These are phyloP conservation scores for Chrysolophus pictus DNA, from an alignment of 2,797 vertebrate species.

Conservation along the genomic window DNA sequence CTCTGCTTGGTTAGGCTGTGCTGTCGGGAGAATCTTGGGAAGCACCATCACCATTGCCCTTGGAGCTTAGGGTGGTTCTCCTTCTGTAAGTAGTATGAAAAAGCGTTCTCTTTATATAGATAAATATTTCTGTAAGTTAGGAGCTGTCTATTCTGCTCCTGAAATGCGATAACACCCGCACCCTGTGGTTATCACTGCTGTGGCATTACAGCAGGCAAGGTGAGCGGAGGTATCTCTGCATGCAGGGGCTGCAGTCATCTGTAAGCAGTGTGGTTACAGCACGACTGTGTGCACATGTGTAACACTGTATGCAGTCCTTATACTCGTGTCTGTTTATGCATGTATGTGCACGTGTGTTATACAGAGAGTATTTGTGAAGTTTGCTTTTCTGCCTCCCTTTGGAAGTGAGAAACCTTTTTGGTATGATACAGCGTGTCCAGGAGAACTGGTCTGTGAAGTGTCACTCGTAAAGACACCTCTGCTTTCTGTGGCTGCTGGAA, in stretches of 20 bases:
- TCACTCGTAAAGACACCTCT: rapidly evolving
- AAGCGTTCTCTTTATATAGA: too few species aligned
- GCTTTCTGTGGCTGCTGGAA: not conserved
- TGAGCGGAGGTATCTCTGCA: not conserved
- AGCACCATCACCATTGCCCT: rapidly evolving
- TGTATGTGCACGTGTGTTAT: rapidly evolving
- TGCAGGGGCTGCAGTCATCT: not conserved
- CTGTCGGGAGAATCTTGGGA: not conserved
- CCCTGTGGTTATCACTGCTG: not conserved
- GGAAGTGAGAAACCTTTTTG: not conserved
- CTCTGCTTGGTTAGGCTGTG: not conserved
- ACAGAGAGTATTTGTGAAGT: rapidly evolving
- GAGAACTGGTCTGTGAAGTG: rapidly evolving
- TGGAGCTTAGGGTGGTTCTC: not conserved
- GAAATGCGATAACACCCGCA: rapidly evolving
- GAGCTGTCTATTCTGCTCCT: not conserved
- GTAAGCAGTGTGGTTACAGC: not conserved
- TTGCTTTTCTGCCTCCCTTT: not conserved
- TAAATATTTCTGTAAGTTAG: not conserved
- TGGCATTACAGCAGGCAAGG: not conserved
- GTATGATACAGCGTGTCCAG: rapidly evolving
- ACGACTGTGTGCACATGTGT: rapidly evolving
- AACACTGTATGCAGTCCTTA: too few species aligned
- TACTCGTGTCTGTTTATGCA: too few species aligned
- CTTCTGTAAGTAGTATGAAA: rapidly evolving